Conservation (phyloP, 1,140 invertebrate species). For the Subanguina moxae region DNA sequence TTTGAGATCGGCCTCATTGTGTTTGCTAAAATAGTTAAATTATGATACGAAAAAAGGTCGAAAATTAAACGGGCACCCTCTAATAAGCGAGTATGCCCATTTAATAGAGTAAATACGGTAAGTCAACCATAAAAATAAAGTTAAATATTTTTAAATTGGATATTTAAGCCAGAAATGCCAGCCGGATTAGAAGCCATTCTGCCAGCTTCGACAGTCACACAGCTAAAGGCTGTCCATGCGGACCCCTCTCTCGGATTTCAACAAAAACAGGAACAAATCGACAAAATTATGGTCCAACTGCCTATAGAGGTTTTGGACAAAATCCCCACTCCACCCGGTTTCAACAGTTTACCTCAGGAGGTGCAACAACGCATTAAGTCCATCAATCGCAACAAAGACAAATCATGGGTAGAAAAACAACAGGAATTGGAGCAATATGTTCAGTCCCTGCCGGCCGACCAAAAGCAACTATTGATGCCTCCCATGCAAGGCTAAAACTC, state of each 20-base stretch:
- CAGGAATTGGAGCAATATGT: conserved; percentile 35
- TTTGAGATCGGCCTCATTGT: too few species aligned
- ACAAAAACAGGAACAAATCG: conserved; percentile 49
- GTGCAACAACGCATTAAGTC: conserved; percentile 36
- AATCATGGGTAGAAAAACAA: conserved; percentile 46
- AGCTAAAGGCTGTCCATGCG: conserved; percentile 42
- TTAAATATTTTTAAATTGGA: too few species aligned
- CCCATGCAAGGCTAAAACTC: conserved; percentile 13
- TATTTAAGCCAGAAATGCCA: conserved; percentile 43
- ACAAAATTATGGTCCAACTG: conserved; percentile 43
- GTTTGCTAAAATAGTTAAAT: too few species aligned
- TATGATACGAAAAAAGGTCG: too few species aligned
- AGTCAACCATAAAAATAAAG: too few species aligned
- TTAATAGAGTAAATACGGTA: too few species aligned
- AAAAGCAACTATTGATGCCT: conserved; percentile 26
- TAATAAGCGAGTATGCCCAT: too few species aligned
- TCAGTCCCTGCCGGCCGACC: conserved; percentile 29
- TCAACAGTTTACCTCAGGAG: conserved; percentile 12
- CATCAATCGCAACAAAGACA: conserved; percentile 41
- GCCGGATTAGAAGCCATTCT: conserved; percentile 39
- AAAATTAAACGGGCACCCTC: too few species aligned
- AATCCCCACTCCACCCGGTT: conserved; percentile 48
- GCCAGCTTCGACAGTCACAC: conserved; percentile 42
- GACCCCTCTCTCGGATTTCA: conserved; percentile 33
- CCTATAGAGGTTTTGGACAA: conserved; percentile 47